Conservation (phyloP, 2,888 invertebrate species). For the Germaria angustata region DNA sequence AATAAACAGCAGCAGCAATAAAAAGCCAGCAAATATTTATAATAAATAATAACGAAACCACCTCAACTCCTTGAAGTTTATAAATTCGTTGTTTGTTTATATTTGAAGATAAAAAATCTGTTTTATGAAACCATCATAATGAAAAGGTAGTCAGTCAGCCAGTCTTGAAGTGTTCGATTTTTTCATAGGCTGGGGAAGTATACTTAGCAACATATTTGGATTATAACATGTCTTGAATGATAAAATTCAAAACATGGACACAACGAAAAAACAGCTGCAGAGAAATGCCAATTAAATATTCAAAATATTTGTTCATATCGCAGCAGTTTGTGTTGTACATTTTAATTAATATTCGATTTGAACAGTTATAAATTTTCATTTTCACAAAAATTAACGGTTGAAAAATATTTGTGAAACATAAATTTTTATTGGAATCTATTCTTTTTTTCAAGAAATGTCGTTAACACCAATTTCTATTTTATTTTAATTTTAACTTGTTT, state of each 20-base stretch:
- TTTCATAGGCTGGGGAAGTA: constrained; percentile 52
- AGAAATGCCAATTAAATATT: too few species aligned
- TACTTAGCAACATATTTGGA: not conserved
- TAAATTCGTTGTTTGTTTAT: constrained; percentile 22
- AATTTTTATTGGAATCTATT: not conserved
- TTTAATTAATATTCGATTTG: too few species aligned
- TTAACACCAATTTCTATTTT: too few species aligned
- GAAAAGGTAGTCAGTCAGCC: constrained; percentile 74
- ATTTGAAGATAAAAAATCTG: constrained; percentile 1
- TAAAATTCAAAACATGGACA: too few species aligned
- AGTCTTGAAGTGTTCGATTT: constrained; percentile 53
- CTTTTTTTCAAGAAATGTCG: too few species aligned
- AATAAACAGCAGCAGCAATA: constrained; percentile 21
- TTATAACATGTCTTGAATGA: not conserved
- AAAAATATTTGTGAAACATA: not conserved
- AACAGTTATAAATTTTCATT: too few species aligned
- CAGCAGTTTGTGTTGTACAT: too few species aligned
- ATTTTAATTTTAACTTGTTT: too few species aligned
- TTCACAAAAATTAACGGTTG: too few species aligned
- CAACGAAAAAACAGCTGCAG: too few species aligned
- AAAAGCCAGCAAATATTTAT: constrained; percentile 23
- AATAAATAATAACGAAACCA: constrained; percentile 32
- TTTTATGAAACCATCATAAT: constrained; percentile 72
- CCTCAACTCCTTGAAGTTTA: constrained; percentile 37
- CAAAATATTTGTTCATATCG: too few species aligned